Percentiles rank a stretch among this genome's conserved stretches.
These are phyloP conservation scores for Zosterops borbonicus DNA, from an alignment of 2,113 vertebrate species.

Conservation along the genomic window DNA sequence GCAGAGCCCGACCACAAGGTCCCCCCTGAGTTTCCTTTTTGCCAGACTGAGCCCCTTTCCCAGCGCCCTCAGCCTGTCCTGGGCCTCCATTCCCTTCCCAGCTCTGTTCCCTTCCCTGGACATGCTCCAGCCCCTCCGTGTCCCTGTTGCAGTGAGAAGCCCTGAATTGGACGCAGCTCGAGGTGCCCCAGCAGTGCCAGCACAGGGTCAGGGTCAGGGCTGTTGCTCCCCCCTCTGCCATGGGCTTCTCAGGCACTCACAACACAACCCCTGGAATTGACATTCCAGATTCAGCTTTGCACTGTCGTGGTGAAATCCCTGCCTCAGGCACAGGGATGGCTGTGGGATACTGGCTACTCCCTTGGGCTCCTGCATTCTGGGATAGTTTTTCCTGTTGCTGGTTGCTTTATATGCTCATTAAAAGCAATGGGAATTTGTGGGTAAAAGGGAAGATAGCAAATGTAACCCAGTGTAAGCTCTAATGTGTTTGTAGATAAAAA, in stretches of 20 bases:
- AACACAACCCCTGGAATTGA: accelerated
- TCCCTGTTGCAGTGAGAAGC: background rate
- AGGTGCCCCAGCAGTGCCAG: background rate
- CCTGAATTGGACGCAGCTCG: background rate
- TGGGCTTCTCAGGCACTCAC: background rate
- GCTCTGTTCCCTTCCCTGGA: accelerated
- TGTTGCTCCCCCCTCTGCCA: background rate
- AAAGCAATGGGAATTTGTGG: background rate
- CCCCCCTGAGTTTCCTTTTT: background rate
- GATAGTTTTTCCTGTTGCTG: background rate
- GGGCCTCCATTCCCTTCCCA: background rate
- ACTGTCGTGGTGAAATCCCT: background rate
- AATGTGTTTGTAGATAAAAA: slow-evolving; percentile 25
- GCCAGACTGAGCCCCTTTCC: background rate
- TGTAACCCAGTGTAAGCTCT: background rate
- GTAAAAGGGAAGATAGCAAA: background rate
- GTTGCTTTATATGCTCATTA: background rate
- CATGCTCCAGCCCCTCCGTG: background rate
- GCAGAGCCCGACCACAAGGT: accelerated
- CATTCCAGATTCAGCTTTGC: accelerated
- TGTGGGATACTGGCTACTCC: accelerated
- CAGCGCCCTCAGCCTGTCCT: background rate
- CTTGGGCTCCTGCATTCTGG: background rate
- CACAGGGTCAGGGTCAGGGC: background rate
- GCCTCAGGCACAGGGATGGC: background rate